A percentile compares a stretch with the other conserved stretches of the same genome.
Conservation (phyloP, 2,113 vertebrate genomes). For the Sclerurus mexicanus region DNA sequence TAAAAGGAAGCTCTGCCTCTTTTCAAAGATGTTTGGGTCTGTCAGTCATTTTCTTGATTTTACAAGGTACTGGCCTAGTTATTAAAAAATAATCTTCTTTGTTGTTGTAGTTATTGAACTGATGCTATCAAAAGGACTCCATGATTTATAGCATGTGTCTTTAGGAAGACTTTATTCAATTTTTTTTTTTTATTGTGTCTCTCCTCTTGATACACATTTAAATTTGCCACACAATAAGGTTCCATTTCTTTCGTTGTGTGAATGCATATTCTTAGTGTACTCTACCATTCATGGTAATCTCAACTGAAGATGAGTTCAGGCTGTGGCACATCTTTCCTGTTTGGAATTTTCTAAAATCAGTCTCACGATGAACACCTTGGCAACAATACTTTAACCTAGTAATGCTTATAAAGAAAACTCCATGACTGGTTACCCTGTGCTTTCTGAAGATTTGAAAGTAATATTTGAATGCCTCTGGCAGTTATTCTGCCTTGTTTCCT, state of each 20-base stretch:
- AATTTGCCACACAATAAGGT: neutral
- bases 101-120: slow-evolving; percentile 35
- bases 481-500: neutral
- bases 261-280: neutral
- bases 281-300: neutral
- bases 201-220: neutral
- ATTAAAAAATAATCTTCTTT: slow-evolving; percentile 53
- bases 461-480: neutral
- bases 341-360: neutral
- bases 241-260: neutral
- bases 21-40: neutral
- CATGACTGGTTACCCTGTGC: neutral
- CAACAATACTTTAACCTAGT: neutral
- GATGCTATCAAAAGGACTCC: slow-evolving; percentile 33
- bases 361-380: neutral
- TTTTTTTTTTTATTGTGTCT: neutral
- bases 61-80: neutral
- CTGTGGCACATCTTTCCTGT: neutral
- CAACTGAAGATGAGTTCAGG: neutral
- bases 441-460: neutral
- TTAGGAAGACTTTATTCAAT: neutral
- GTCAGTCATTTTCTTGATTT: slow-evolving; percentile 9
- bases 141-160: slow-evolving; percentile 1
- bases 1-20: neutral
- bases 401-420: neutral